A percentile compares a stretch with the other conserved stretches of the same genome.
Evolutionary conservation across 2,797 vertebrate genomes (phyloP).

Genomic region (Myotis myotis): DNA sequence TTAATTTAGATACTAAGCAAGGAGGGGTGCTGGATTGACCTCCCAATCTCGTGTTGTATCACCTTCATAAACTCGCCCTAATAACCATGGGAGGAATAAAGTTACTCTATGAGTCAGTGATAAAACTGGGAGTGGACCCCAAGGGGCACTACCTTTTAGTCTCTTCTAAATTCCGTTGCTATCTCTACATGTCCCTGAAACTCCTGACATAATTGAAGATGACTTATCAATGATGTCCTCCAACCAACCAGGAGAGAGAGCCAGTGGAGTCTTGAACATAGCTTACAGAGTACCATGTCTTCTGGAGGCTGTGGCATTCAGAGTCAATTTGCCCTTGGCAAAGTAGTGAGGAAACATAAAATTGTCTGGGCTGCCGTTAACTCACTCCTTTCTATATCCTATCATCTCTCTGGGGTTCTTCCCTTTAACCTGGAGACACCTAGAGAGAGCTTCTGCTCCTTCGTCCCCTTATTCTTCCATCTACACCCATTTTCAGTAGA

Average conservation of each 20-base stretch:
- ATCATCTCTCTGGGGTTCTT: not conserved
- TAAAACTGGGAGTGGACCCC: constrained; percentile 65
- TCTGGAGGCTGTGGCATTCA: not conserved
- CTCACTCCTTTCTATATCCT: not conserved
- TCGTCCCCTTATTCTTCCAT: not conserved
- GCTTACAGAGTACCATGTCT: not conserved
- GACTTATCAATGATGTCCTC: constrained; percentile 73
- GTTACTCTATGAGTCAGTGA: constrained; percentile 52
- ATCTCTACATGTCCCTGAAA: constrained; percentile 51
- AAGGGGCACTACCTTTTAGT: constrained; percentile 53
- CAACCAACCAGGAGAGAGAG: not conserved
- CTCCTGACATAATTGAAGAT: constrained; percentile 68
- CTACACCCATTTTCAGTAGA: not conserved
- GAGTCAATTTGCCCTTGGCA: constrained; percentile 32
- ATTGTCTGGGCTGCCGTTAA: not conserved
- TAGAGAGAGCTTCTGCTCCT: not conserved
- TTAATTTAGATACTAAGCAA: constrained; percentile 55
- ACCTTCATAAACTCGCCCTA: constrained; percentile 24
- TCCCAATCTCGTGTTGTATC: constrained; percentile 28
- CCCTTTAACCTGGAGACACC: not conserved
- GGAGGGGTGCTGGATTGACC: constrained; percentile 25
- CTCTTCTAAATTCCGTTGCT: constrained; percentile 61
- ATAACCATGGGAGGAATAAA: constrained; percentile 50
- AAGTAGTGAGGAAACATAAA: not conserved
- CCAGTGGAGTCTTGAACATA: not conserved